Conservation (phyloP, 1,140 invertebrate genomes). For the Nixonia krombeini region DNA sequence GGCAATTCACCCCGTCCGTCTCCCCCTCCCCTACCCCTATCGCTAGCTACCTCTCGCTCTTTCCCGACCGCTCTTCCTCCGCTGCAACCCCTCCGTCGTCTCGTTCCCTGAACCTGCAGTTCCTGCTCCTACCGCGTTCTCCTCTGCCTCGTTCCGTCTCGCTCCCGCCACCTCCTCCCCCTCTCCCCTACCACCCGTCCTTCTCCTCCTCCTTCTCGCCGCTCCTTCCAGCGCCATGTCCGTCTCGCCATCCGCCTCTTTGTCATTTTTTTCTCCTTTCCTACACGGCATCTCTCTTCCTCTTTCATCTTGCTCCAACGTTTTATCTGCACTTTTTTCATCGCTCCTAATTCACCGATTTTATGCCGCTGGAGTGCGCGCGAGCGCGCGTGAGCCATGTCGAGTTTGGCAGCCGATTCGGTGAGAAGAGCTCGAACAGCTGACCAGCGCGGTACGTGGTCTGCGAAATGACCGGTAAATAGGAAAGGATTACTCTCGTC, state of each 20-base stretch:
- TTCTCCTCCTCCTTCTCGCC: no score
- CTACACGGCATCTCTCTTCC: slow-evolving; percentile 12
- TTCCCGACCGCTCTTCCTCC: slow-evolving; percentile 38
- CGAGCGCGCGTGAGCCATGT: no score
- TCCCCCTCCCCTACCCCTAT: slow-evolving; percentile 50
- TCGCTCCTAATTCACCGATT: no score
- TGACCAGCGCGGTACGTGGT: no score
- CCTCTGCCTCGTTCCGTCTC: slow-evolving; percentile 10
- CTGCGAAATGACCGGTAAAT: no score
- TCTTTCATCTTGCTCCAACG: slow-evolving; percentile 6
- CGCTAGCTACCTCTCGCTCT: slow-evolving; percentile 34
- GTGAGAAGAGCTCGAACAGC: no score
- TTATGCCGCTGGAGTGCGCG: no score
- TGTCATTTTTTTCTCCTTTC: slow-evolving; percentile 29
- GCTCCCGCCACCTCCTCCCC: slow-evolving; percentile 7
- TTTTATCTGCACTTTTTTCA: not conserved
- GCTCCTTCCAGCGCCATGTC: slow-evolving; percentile 43
- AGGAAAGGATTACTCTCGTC: no score
- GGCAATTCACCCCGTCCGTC: slow-evolving; percentile 72
- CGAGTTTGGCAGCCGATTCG: no score
- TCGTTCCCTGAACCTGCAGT: slow-evolving; percentile 41
- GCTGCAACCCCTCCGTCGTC: slow-evolving; percentile 32
- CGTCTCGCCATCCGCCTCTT: slow-evolving; percentile 39
- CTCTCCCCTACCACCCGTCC: slow-evolving; percentile 9
- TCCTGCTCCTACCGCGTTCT: slow-evolving; percentile 39